Percentiles rank a stretch among this genome's conserved stretches.
These are phyloP conservation scores for Pheosia tremula DNA, from an alignment of 2,888 invertebrate species.

Conservation along the genomic window DNA sequence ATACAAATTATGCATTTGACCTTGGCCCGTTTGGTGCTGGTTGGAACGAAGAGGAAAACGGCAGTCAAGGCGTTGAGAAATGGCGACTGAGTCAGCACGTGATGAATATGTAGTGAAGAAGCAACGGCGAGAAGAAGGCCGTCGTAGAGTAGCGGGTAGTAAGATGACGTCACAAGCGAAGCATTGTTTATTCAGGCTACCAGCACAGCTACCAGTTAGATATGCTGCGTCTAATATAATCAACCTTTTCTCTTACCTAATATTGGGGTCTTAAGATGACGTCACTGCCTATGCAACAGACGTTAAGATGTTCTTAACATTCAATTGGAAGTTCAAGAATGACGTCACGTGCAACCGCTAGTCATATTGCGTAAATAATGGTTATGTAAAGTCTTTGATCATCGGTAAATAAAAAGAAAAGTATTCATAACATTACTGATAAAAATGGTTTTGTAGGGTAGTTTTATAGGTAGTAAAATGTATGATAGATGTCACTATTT, in stretches of 20 bases:
- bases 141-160: not conserved
- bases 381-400: not conserved
- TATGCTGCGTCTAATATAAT: not conserved
- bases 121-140: not conserved
- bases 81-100: slow-evolving; percentile 20
- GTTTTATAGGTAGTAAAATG: not conserved
- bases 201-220: not conserved
- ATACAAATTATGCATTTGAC: slow-evolving; percentile 10
- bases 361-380: not conserved
- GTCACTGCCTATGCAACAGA: not conserved
- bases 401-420: too few relatives aligned
- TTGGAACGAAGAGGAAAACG: slow-evolving; percentile 15
- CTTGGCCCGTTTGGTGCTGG: slow-evolving; percentile 27
- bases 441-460: not conserved
- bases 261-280: not conserved
- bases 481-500: not conserved
- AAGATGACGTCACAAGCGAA: slow-evolving; percentile 2
- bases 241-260: not conserved
- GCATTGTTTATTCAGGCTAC: not conserved
- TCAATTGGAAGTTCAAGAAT: not conserved
- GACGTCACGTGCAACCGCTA: not conserved
- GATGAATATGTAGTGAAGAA: slow-evolving; percentile 13
- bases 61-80: slow-evolving; percentile 25
- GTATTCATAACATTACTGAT: not conserved
- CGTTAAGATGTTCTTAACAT: not conserved